Evolutionary conservation across 2,888 invertebrate genomes (phyloP).

Genomic region (Pseudoips prasinana): DNA sequence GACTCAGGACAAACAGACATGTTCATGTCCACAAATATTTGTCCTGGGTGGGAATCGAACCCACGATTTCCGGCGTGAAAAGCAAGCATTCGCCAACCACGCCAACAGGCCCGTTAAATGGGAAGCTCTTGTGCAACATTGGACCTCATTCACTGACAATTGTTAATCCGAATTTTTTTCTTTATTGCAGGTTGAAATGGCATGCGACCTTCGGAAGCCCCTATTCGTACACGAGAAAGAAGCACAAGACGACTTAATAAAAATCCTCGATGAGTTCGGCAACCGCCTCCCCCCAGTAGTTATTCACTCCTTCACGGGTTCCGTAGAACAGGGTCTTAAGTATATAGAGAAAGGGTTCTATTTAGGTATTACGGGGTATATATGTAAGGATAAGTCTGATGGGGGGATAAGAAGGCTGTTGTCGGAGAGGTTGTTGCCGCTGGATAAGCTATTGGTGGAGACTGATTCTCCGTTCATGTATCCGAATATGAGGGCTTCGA

Average conservation of each 20-base stretch:
- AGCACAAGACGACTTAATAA: slow-evolving; percentile 92
- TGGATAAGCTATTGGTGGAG: slow-evolving; percentile 93
- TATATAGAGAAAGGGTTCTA: slow-evolving; percentile 94
- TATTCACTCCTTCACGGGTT: slow-evolving; percentile 95
- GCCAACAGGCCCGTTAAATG: too few relatives aligned
- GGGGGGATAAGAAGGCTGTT: slow-evolving; percentile 92
- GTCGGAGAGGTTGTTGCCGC: slow-evolving; percentile 89
- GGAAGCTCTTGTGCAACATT: too few relatives aligned
- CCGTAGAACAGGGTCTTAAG: slow-evolving; percentile 88
- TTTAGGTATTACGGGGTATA: slow-evolving; percentile 88
- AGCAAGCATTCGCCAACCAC: too few relatives aligned
- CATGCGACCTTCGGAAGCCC: slow-evolving; percentile 93
- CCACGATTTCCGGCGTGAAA: too few relatives aligned
- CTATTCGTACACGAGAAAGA: slow-evolving; percentile 95
- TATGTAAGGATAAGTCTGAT: slow-evolving; percentile 96
- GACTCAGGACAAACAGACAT: too few relatives aligned
- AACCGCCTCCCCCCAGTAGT: slow-evolving; percentile 89
- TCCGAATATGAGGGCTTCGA: slow-evolving; percentile 96
- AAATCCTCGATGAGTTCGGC: slow-evolving; percentile 81
- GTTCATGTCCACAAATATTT: too few relatives aligned
- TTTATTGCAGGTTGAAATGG: slow-evolving; percentile 90
- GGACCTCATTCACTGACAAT: not conserved
- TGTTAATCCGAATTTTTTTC: too few relatives aligned
- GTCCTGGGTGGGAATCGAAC: too few relatives aligned
- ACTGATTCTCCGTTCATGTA: slow-evolving; percentile 98